Evolutionary conservation across 2,888 invertebrate genomes (phyloP).

Genomic region (Unio delphinus): DNA sequence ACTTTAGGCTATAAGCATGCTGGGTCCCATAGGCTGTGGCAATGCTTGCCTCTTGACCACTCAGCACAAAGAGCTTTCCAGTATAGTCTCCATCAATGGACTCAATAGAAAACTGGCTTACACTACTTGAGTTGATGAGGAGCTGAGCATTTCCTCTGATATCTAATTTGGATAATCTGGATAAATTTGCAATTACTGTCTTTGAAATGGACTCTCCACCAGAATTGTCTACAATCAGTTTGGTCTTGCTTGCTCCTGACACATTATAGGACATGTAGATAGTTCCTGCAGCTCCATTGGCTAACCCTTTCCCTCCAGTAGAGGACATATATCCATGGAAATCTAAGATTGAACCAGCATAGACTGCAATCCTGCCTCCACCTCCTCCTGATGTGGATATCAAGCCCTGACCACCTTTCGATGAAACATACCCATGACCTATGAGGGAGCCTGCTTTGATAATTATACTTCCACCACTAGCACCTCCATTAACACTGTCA

Average conservation of each 20-base stretch:
- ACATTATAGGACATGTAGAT: constrained; percentile 35
- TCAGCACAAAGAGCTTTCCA: constrained; percentile 28
- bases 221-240: constrained; percentile 36
- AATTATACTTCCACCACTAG: constrained; percentile 43
- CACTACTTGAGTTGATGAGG: constrained; percentile 14
- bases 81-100: constrained; percentile 45
- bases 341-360: constrained; percentile 17
- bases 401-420: constrained; percentile 35
- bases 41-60: constrained; percentile 33
- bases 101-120: constrained; percentile 16
- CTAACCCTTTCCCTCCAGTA: constrained; percentile 36
- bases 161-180: constrained; percentile 23
- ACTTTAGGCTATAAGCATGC: constrained; percentile 41
- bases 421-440: constrained; percentile 46
- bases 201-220: constrained; percentile 11
- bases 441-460: constrained; percentile 29
- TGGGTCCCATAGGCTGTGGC: constrained; percentile 50
- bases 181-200: constrained; percentile 18
- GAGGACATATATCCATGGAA: constrained; percentile 36
- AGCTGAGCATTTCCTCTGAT: constrained; percentile 24
- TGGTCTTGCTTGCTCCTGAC: constrained; percentile 25
- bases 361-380: constrained; percentile 44
- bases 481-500: constrained; percentile 24
- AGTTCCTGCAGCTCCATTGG: constrained; percentile 50
- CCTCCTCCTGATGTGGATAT: constrained; percentile 26